A percentile compares a stretch with the other conserved stretches of the same genome.
Evolutionary conservation across 1,140 invertebrate species (phyloP).

Genomic region (Kradibia gibbosae): DNA sequence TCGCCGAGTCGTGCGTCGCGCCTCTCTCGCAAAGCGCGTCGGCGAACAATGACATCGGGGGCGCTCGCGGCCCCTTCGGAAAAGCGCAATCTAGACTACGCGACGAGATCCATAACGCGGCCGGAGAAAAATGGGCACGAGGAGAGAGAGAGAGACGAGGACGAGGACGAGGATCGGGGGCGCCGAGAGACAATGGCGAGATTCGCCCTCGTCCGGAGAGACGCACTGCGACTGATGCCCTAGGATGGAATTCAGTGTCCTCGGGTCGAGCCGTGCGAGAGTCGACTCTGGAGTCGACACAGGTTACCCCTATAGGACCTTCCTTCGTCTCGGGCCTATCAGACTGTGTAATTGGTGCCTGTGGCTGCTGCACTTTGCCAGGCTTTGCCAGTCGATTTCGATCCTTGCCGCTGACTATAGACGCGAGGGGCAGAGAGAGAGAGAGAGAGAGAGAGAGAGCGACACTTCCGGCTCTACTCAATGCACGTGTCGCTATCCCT

Average conservation of each 20-base stretch:
- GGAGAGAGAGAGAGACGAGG: neutral
- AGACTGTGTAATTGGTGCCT: conserved; percentile 67
- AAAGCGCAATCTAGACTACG: neutral
- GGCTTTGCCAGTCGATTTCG: conserved; percentile 30
- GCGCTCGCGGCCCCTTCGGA: neutral
- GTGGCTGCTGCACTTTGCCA: conserved; percentile 31
- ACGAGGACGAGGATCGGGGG: neutral
- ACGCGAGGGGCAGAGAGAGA: too few relatives aligned
- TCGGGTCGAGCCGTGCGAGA: neutral
- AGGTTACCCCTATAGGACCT: conserved; percentile 57
- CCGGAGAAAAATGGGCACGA: neutral
- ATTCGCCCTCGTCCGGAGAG: neutral
- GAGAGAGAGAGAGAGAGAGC: too few relatives aligned
- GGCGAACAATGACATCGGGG: neutral
- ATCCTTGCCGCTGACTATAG: neutral
- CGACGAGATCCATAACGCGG: neutral
- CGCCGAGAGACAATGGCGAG: too few relatives aligned
- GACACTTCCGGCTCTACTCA: neutral
- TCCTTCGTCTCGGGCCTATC: conserved; percentile 67
- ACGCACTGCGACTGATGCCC: neutral
- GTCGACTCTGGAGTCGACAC: conserved; percentile 42
- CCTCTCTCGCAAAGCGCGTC: neutral
- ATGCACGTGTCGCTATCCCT: neutral
- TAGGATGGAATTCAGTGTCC: conserved; percentile 36
- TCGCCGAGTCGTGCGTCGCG: neutral